These are phyloP conservation scores for Merodon equestris DNA, from an alignment of 2,888 invertebrate species.

Conservation along the genomic window DNA sequence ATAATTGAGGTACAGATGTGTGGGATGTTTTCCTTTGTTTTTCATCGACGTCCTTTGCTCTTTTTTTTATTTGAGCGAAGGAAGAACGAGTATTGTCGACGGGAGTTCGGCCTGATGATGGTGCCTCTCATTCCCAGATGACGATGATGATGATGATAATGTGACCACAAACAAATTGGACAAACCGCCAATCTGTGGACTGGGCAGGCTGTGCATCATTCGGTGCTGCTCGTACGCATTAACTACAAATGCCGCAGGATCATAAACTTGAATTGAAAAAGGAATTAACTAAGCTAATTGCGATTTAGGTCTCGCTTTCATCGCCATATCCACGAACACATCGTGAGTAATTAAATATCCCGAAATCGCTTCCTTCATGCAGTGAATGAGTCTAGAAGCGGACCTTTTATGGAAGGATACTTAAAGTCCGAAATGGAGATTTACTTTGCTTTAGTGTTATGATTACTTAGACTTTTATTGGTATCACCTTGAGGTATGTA, in stretches of 20 bases:
- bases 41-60: conserved; percentile 7
- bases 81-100: too few relatives aligned
- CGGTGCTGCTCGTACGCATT: conserved; percentile 49
- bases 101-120: too few relatives aligned
- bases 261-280: conserved; percentile 60
- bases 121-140: conserved; percentile 4
- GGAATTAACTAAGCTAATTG: conserved; percentile 65
- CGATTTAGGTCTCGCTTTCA: conserved; percentile 62
- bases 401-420: conserved; percentile 38
- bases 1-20: conserved; percentile 42
- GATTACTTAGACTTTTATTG: conserved; percentile 5
- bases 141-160: conserved; percentile 41
- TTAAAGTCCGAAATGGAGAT: conserved; percentile 48
- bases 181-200: conserved; percentile 18
- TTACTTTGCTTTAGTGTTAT: conserved; percentile 38
- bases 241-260: conserved; percentile 64
- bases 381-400: neutral
- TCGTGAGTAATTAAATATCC: conserved; percentile 54
- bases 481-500: too few relatives aligned
- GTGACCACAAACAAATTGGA: conserved; percentile 56
- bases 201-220: conserved; percentile 11
- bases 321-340: conserved; percentile 15
- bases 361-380: conserved; percentile 18
- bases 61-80: conserved; percentile 21
- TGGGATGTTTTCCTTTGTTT: conserved; percentile 42